These are phyloP conservation scores for Heliconius hewitsoni DNA, from an alignment of 1,140 invertebrate species.

Conservation along the genomic window DNA sequence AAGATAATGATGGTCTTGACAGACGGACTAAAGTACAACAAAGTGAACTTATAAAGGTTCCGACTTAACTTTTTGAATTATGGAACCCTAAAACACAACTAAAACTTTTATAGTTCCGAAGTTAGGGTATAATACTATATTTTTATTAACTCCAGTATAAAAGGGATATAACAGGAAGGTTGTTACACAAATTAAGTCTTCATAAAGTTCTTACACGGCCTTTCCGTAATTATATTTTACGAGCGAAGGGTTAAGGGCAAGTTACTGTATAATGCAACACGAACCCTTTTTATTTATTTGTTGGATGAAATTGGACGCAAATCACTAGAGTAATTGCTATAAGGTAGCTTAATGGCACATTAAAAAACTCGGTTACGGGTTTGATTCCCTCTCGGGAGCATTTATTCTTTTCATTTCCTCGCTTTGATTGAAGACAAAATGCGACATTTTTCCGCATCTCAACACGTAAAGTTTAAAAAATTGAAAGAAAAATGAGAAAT, in stretches of 20 bases:
- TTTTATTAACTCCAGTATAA: conserved; percentile 37
- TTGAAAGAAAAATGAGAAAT: too few species aligned
- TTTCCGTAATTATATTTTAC: conserved; percentile 43
- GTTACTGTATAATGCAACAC: conserved; percentile 7
- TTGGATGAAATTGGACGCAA: conserved; percentile 30
- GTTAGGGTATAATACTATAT: conserved; percentile 19
- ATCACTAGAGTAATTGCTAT: not conserved
- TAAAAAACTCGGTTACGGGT: not conserved
- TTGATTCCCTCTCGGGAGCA: not conserved
- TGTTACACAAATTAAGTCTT: conserved; percentile 45
- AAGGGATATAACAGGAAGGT: conserved; percentile 35
- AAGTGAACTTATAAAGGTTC: too few species aligned
- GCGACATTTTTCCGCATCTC: too few species aligned
- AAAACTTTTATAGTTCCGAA: not conserved
- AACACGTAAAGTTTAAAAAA: too few species aligned
- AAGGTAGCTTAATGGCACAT: not conserved
- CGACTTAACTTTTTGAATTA: too few species aligned
- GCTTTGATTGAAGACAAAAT: too few species aligned
- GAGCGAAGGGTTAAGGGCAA: conserved; percentile 26
- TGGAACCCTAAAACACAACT: too few species aligned
- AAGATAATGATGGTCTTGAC: too few species aligned
- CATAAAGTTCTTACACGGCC: conserved; percentile 38
- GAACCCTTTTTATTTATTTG: conserved; percentile 22
- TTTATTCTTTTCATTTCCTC: too few species aligned
- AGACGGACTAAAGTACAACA: too few species aligned